Percentiles rank a stretch among this genome's conserved stretches.
Evolutionary conservation across 2,113 vertebrate species (phyloP).

Genomic region (Crypturellus undulatus): DNA sequence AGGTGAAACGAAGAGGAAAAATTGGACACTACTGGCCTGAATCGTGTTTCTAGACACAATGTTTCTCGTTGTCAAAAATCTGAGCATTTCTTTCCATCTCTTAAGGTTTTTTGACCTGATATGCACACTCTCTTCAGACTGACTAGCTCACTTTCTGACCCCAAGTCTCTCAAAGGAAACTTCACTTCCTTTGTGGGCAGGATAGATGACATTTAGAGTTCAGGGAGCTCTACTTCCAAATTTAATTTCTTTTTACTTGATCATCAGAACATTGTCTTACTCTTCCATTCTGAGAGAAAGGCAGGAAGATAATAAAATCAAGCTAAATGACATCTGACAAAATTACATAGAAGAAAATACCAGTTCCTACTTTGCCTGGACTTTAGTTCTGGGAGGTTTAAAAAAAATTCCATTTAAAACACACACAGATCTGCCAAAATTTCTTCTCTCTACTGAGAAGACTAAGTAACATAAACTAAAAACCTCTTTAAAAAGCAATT

Average conservation of each 20-base stretch:
- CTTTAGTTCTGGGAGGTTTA: not conserved
- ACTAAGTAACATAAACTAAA: not conserved
- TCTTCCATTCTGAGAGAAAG: not conserved
- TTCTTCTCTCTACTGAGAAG: not conserved
- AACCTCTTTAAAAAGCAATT: not conserved
- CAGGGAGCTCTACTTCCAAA: not conserved
- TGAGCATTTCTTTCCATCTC: slow-evolving; percentile 32
- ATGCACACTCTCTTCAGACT: not conserved
- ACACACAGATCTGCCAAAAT: rapidly evolving
- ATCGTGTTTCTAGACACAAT: not conserved
- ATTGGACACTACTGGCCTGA: slow-evolving; percentile 27
- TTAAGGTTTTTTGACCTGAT: slow-evolving; percentile 12
- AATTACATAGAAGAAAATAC: not conserved
- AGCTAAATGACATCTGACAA: not conserved
- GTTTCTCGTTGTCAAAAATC: slow-evolving; percentile 19
- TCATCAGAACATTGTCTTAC: not conserved
- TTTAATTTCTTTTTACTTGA: not conserved
- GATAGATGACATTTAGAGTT: not conserved
- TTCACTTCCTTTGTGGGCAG: not conserved
- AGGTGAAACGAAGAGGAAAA: slow-evolving; percentile 50
- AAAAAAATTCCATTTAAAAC: not conserved
- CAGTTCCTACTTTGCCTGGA: not conserved
- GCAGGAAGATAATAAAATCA: not conserved
- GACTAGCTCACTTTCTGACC: not conserved
- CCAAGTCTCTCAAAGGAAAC: not conserved